Evolutionary conservation across 2,113 vertebrate species (phyloP).

Genomic region (Madoqua kirkii): DNA sequence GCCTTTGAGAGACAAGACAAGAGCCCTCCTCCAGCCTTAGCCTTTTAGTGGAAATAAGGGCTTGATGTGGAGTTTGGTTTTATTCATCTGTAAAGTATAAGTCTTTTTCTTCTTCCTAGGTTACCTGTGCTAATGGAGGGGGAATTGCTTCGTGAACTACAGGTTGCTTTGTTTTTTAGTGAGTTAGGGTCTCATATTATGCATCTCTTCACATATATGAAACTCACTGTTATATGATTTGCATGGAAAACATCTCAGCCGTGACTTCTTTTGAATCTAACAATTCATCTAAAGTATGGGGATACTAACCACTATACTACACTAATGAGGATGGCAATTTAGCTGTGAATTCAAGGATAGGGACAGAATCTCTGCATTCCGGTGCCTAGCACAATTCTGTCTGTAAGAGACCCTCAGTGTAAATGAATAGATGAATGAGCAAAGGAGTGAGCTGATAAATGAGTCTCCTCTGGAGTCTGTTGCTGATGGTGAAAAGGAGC

Average conservation of each 20-base stretch:
- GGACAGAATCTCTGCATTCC: background rate
- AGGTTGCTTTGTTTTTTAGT: background rate
- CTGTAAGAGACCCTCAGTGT: background rate
- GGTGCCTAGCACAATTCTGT: background rate
- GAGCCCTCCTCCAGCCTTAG: background rate
- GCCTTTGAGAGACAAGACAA: background rate
- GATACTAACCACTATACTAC: background rate
- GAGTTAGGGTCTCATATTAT: background rate
- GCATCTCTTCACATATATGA: background rate
- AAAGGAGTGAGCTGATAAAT: background rate
- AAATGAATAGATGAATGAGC: background rate
- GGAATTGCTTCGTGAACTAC: background rate
- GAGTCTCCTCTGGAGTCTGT: background rate
- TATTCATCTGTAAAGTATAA: background rate
- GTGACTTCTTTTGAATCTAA: background rate
- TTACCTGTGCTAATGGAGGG: background rate
- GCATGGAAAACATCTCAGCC: background rate
- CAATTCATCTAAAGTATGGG: background rate
- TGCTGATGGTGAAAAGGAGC: fast-evolving
- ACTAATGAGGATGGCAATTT: background rate
- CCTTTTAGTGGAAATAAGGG: background rate
- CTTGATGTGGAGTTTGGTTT: background rate
- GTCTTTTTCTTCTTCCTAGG: background rate
- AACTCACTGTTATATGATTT: background rate
- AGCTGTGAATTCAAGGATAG: background rate